A percentile compares a stretch with the other conserved stretches of the same genome.
Evolutionary conservation across 2,888 invertebrate species (phyloP).

Genomic region (Diplazon laetatorius): DNA sequence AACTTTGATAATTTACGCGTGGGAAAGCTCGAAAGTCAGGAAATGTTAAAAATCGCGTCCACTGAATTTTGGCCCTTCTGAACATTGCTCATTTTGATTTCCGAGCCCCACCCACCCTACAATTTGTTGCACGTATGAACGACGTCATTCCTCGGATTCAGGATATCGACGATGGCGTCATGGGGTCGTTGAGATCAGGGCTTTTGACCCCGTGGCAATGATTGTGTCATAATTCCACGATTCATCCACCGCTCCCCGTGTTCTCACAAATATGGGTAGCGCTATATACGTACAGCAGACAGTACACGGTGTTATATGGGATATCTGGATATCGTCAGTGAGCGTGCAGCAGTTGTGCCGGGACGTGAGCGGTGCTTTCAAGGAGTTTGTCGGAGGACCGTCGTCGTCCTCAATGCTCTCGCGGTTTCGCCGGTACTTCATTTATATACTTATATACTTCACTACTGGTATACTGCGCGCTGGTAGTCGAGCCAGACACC

Average conservation of each 20-base stretch:
- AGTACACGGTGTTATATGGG: background rate
- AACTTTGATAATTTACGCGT: no score
- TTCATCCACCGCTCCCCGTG: constrained; percentile 9
- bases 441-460: constrained; percentile 12
- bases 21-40: no score
- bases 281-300: no score
- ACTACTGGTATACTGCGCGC: constrained; percentile 6
- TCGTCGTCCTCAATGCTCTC: constrained; percentile 49
- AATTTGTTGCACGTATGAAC: no score
- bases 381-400: constrained; percentile 48
- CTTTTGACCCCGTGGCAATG: background rate
- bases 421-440: constrained; percentile 37
- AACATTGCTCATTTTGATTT: no score
- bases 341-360: constrained; percentile 18
- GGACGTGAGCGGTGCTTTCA: constrained; percentile 39
- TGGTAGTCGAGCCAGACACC: no score
- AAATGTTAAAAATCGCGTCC: no score
- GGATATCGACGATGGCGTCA: background rate
- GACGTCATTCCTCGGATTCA: no score
- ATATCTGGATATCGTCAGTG: constrained; percentile 56
- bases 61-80: no score
- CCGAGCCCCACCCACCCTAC: no score
- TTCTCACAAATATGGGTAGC: constrained; percentile 8
- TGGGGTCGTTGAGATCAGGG: background rate
- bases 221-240: background rate